These are phyloP conservation scores for Hyles vespertilio DNA, from an alignment of 1,140 invertebrate species.

Conservation along the genomic window DNA sequence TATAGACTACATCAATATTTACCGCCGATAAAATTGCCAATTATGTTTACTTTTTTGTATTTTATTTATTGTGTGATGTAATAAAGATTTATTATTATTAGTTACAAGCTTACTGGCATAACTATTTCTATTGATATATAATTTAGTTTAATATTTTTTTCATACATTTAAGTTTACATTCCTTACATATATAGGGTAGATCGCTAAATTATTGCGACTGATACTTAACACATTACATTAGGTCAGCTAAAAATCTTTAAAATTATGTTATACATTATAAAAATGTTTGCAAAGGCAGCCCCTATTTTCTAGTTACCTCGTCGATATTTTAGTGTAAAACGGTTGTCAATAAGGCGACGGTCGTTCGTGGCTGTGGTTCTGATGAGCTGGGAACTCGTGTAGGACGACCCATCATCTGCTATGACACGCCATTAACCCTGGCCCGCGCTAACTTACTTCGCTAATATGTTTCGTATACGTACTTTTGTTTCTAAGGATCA, in stretches of 20 bases:
- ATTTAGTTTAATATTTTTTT: too few species aligned
- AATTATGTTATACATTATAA: slow-evolving; percentile 8
- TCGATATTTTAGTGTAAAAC: slow-evolving; percentile 45
- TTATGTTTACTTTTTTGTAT: too few species aligned
- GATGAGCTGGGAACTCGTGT: slow-evolving; percentile 52
- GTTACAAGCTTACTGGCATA: too few species aligned
- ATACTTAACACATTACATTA: background rate
- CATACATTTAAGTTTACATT: too few species aligned
- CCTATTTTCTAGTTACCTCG: slow-evolving; percentile 15
- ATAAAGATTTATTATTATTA: too few species aligned
- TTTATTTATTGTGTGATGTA: too few species aligned
- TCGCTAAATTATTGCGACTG: too few species aligned
- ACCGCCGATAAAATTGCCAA: too few species aligned
- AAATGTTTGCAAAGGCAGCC: slow-evolving; percentile 11
- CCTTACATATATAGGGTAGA: too few species aligned
- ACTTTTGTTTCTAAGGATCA: too few species aligned
- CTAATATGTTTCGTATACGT: slow-evolving; percentile 45
- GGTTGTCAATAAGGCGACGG: slow-evolving; percentile 52
- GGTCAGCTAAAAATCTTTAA: slow-evolving; percentile 4
- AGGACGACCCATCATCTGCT: slow-evolving; percentile 55
- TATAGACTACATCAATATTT: too few species aligned
- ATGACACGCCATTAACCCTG: slow-evolving; percentile 68
- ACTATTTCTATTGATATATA: too few species aligned
- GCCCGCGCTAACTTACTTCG: slow-evolving; percentile 46
- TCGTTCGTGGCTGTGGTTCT: slow-evolving; percentile 36